Percentiles rank a stretch among this genome's conserved stretches.
Conservation (phyloP, 1,140 invertebrate genomes). For the Branchinecta lynchi region DNA sequence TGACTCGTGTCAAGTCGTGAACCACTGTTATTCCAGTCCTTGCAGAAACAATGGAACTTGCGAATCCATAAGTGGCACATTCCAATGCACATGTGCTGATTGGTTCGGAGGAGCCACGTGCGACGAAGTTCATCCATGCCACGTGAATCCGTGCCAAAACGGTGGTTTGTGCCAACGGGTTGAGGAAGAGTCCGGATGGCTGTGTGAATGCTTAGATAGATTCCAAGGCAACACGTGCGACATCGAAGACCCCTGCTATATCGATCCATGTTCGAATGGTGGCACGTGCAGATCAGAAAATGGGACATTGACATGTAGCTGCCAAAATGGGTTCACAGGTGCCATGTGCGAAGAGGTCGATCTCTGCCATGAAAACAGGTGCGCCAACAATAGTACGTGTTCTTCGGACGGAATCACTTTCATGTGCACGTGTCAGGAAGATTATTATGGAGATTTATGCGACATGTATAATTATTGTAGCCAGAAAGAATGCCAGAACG, state of each 20-base stretch:
- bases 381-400: not conserved
- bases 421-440: not conserved
- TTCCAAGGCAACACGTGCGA: not conserved
- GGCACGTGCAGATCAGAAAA: conserved; percentile 31
- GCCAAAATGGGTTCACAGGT: not conserved
- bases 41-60: conserved; percentile 33
- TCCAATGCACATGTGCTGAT: conserved; percentile 25
- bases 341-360: not conserved
- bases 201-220: not conserved
- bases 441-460: not conserved
- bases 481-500: not conserved
- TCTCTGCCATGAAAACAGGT: not conserved
- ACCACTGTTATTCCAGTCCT: conserved; percentile 27
- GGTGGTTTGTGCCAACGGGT: conserved; percentile 31
- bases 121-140: conserved; percentile 27
- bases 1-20: conserved; percentile 17
- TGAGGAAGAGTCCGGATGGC: not conserved
- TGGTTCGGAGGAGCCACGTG: conserved; percentile 27
- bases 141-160: conserved; percentile 32
- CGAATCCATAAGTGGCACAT: conserved; percentile 29
- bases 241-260: conserved; percentile 23
- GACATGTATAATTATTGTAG: not conserved
- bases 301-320: conserved; percentile 28
- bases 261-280: conserved; percentile 32
- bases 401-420: not conserved